These are phyloP conservation scores for Sesamia nonagrioides DNA, from an alignment of 1,140 invertebrate genomes.

Conservation along the genomic window DNA sequence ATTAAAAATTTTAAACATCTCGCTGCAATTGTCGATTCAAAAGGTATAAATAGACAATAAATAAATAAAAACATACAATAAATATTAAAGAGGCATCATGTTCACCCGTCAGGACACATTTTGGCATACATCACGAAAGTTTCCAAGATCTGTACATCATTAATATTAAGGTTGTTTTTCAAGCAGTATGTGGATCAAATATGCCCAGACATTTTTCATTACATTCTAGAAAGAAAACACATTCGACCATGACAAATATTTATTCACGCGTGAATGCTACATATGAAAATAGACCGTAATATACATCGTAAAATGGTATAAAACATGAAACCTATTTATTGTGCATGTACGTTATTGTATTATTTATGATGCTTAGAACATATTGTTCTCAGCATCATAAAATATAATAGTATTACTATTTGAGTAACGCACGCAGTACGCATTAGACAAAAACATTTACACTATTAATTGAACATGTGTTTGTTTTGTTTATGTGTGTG, in stretches of 20 bases:
- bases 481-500: slow-evolving; percentile 14
- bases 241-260: slow-evolving; percentile 42
- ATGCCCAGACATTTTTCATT: slow-evolving; percentile 37
- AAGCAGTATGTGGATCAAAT: slow-evolving; percentile 25
- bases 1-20: slow-evolving; percentile 5
- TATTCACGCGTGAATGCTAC: slow-evolving; percentile 25
- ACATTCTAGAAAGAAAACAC: slow-evolving; percentile 33
- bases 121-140: not conserved
- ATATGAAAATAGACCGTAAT: slow-evolving; percentile 34
- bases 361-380: too few relatives aligned
- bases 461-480: slow-evolving; percentile 29
- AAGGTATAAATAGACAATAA: slow-evolving; percentile 14
- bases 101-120: not conserved
- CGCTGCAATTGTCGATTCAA: not conserved
- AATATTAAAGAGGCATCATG: slow-evolving; percentile 22
- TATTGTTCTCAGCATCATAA: slow-evolving; percentile 29
- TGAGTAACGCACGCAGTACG: slow-evolving; percentile 1
- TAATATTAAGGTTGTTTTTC: not conserved
- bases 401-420: slow-evolving; percentile 8
- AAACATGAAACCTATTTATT: slow-evolving; percentile 24
- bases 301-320: slow-evolving; percentile 8
- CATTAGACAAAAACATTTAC: slow-evolving; percentile 39
- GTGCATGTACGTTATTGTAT: too few relatives aligned
- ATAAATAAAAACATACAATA: not conserved
- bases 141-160: slow-evolving; percentile 3